phyloP scores from a whole-genome alignment of 2,888 invertebrate genomes.

The Drosophila colorata region DNA sequence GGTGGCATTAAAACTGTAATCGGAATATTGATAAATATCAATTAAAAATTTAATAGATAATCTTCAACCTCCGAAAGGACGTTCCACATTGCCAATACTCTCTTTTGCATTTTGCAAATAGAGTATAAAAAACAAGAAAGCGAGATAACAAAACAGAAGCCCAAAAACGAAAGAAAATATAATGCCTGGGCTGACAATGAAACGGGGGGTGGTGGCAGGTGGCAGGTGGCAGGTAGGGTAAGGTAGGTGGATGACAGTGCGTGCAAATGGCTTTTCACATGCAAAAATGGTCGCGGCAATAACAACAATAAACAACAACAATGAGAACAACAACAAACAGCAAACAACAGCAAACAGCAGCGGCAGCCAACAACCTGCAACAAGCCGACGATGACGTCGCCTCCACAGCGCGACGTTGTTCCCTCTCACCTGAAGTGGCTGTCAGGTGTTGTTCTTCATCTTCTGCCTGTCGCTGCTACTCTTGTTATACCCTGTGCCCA shows the following conservation, averaged over 20 bases:
- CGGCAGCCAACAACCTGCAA: slow-evolving; percentile 20
- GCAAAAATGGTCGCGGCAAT: slow-evolving; percentile 30
- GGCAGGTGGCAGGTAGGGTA: neutral
- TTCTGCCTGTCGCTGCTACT: neutral
- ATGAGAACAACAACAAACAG: neutral
- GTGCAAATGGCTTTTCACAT: slow-evolving; percentile 63
- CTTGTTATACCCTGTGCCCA: neutral
- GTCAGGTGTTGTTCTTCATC: slow-evolving; percentile 22
- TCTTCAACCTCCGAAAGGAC: no score
- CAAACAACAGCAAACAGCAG: neutral
- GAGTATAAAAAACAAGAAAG: slow-evolving; percentile 1
- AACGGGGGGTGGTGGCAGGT: neutral
- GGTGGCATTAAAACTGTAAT: no score
- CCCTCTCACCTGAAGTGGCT: slow-evolving; percentile 22
- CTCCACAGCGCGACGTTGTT: neutral
- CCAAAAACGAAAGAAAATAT: neutral
- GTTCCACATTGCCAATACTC: neutral
- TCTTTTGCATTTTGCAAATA: neutral
- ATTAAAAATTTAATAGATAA: no score
- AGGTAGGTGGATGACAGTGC: slow-evolving; percentile 39
- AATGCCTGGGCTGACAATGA: neutral
- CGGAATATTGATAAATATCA: no score
- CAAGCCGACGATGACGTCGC: slow-evolving; percentile 18
- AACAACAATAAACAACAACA: neutral
- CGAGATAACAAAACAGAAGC: neutral